A percentile compares a stretch with the other conserved stretches of the same genome.
phyloP scores from a whole-genome alignment of 2,888 invertebrate genomes.

The Microctonus brassicae region DNA sequence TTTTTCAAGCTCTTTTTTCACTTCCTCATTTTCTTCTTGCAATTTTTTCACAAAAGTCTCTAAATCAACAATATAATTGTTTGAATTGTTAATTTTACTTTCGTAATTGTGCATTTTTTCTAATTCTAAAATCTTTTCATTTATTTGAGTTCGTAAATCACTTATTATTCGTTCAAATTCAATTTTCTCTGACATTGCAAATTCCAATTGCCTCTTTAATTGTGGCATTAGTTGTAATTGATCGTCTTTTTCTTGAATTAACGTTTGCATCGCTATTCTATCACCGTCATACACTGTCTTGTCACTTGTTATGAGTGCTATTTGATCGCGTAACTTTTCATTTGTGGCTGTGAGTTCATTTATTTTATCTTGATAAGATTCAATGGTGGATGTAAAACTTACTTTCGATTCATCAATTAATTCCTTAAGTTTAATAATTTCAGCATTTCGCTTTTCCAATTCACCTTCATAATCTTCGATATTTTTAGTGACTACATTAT shows the following conservation, averaged over 20 bases:
- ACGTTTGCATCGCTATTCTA: slow-evolving; percentile 26
- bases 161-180: slow-evolving; percentile 25
- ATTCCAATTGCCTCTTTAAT: slow-evolving; percentile 22
- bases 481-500: neutral
- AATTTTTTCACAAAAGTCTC: slow-evolving; percentile 32
- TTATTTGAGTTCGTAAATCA: slow-evolving; percentile 31
- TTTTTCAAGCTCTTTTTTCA: slow-evolving; percentile 14
- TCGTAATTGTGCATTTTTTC: slow-evolving; percentile 31
- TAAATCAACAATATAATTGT: slow-evolving; percentile 25
- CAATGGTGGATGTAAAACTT: neutral
- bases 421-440: neutral
- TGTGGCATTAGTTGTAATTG: slow-evolving; percentile 10
- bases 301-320: slow-evolving; percentile 26
- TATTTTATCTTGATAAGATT: slow-evolving; percentile 6
- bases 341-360: slow-evolving; percentile 37
- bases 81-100: slow-evolving; percentile 33
- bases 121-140: slow-evolving; percentile 32
- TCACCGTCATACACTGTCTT: slow-evolving; percentile 30
- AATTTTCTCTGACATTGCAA: neutral
- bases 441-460: slow-evolving; percentile 4
- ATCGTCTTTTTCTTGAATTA: slow-evolving; percentile 23
- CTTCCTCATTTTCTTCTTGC: slow-evolving; percentile 15
- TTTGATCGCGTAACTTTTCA: slow-evolving; percentile 40
- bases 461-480: neutral
- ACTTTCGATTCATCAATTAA: neutral